A percentile compares a stretch with the other conserved stretches of the same genome.
Evolutionary conservation across 2,888 invertebrate genomes (phyloP).

Genomic region (Lasioglossum calceatum): DNA sequence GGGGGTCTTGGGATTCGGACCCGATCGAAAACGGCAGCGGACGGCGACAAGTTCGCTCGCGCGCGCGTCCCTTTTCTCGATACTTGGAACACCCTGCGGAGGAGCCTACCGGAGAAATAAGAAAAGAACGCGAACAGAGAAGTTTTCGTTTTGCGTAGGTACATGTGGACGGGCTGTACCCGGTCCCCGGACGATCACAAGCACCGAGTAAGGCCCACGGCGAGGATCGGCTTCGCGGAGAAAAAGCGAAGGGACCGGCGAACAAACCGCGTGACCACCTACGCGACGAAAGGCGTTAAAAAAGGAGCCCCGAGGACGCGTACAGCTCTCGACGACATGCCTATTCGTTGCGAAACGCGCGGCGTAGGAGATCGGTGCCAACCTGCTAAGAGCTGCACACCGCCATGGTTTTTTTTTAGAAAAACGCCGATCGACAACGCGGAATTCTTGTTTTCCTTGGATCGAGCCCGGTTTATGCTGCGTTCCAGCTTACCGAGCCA

Average conservation of each 20-base stretch:
- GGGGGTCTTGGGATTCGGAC: neutral
- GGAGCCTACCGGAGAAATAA: conserved; percentile 27
- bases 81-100: conserved; percentile 23
- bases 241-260: conserved; percentile 28
- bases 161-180: conserved; percentile 22
- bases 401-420: neutral
- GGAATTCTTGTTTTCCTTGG: conserved; percentile 11
- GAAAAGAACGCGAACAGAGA: neutral
- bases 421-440: neutral
- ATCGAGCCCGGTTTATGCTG: neutral
- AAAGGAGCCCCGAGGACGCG: conserved; percentile 37
- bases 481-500: neutral
- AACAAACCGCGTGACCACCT: conserved; percentile 58
- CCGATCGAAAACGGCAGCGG: conserved; percentile 9
- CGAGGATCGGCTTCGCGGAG: conserved; percentile 16
- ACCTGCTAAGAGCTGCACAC: conserved; percentile 2
- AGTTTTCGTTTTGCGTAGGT: conserved; percentile 56
- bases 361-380: conserved; percentile 21
- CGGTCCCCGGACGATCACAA: conserved; percentile 42
- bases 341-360: conserved; percentile 16
- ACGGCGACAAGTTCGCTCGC: neutral
- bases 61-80: neutral
- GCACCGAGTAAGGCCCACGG: conserved; percentile 34
- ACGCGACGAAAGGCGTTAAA: conserved; percentile 49
- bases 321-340: conserved; percentile 7